These are phyloP conservation scores for Linnaemya tessellans DNA, from an alignment of 2,888 invertebrate genomes.

Conservation along the genomic window DNA sequence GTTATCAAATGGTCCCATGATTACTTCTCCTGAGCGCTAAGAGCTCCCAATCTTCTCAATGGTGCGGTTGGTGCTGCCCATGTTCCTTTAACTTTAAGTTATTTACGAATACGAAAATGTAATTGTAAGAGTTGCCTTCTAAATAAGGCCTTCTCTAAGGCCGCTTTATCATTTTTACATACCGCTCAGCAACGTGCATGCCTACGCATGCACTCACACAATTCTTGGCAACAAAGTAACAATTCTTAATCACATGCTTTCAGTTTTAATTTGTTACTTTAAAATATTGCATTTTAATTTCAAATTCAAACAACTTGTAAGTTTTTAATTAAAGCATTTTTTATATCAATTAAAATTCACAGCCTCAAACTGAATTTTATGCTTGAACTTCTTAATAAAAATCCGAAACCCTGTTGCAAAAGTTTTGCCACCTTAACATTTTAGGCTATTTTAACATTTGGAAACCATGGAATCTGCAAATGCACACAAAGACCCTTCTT, in stretches of 20 bases:
- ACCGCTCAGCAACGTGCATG: not conserved
- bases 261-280: conserved; percentile 19
- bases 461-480: no score
- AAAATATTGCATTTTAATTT: conserved; percentile 25
- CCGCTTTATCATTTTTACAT: not conserved
- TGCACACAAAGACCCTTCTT: not conserved
- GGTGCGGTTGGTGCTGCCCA: no score
- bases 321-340: not conserved
- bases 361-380: not conserved
- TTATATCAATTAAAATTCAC: not conserved
- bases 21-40: no score
- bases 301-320: not conserved
- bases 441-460: no score
- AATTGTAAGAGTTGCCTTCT: no score
- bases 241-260: conserved; percentile 15
- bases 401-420: not conserved
- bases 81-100: no score
- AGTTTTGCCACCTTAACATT: not conserved
- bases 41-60: no score
- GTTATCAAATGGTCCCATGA: no score
- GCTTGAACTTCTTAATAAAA: not conserved
- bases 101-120: no score
- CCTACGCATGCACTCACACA: not conserved
- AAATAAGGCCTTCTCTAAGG: not conserved
- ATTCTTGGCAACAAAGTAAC: conserved; percentile 1